Base-by-base conservation (phyloP, 2,113 vertebrate species). In the Gnathonemus echidnorhynchus region DNA sequence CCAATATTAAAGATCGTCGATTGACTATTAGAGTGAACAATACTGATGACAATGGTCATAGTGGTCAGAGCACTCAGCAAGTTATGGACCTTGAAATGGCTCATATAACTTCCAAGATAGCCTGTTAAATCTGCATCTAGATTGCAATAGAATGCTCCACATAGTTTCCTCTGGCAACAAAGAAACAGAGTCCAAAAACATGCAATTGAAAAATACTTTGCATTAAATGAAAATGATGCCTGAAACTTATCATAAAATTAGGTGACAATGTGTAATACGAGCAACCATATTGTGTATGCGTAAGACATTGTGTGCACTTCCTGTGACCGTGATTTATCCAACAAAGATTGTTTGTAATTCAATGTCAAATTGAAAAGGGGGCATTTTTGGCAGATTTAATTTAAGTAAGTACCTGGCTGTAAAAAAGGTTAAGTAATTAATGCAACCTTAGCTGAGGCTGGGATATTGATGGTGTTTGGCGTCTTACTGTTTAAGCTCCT, bases 381-480 rank as follows among this genome's bases (percentile, higher is more conserved):
- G 56, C 0, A 52, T 49, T 80, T 88, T 88, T 66, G 62, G 1
- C 62, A 31, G 62, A 70, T 70, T 70, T 70, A 70, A 70, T 70
- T 70, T 89, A 91, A 90, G 66, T 0, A 7, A 87, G 62, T 70
- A 70, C 62, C 62, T 70, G 62, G 27, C 62, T 31, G 2, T n/a
- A 53, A 87, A 87, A 56, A 87, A 52, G 24, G 48, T 86, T 86
- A 86, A 87, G 86, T 87, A 56, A 66, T 21, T 66, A 56, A 45
- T 74, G 15, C 6, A n/a, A 11, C 58, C 31, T 50, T 7, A 88
- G 24, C 17, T 56, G 66, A 84, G 49, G 88, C 88, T 90, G 84
- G 87, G 80, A 83, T 90, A 66, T 88, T 86, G 90, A 90, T 70
- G 91, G 53, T 58, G 39, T 90, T 90, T 91, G 92, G 86, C 87